Evolutionary conservation across 2,888 invertebrate genomes (phyloP).

Genomic region (Saturnia pavonia): DNA sequence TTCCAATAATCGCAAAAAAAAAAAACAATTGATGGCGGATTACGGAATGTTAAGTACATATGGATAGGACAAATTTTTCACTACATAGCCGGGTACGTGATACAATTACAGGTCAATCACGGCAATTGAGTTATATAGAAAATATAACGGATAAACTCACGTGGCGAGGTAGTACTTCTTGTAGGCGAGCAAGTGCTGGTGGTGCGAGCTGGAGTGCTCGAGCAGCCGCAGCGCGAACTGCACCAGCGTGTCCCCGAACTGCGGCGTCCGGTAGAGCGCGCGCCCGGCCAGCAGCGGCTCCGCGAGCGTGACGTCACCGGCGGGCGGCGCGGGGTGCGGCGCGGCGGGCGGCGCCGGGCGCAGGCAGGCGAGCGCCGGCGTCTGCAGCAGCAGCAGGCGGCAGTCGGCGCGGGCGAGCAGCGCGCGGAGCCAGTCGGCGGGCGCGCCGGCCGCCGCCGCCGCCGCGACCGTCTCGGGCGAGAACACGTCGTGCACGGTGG

Average conservation of each 20-base stretch:
- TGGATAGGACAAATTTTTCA: too few species aligned
- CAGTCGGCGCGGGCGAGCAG: conserved; percentile 32
- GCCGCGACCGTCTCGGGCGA: not conserved
- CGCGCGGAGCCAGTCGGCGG: conserved; percentile 45
- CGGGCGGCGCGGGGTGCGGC: not conserved
- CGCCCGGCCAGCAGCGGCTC: conserved; percentile 45
- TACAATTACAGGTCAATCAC: too few species aligned
- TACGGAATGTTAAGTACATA: too few species aligned
- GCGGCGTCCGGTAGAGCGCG: conserved; percentile 50
- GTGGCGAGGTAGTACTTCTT: conserved; percentile 58
- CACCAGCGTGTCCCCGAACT: conserved; percentile 56
- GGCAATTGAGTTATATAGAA: too few species aligned
- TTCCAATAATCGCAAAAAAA: too few species aligned
- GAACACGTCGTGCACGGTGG: conserved; percentile 61
- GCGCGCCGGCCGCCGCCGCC: conserved; percentile 37
- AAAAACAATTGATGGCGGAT: too few species aligned
- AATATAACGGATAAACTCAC: conserved; percentile 43
- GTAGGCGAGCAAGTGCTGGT: conserved; percentile 42
- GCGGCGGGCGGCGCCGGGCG: conserved; percentile 24
- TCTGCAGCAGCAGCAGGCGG: conserved; percentile 60
- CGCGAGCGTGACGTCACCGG: conserved; percentile 25
- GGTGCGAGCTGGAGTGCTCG: conserved; percentile 31
- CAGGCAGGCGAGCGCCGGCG: conserved; percentile 51
- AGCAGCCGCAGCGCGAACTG: conserved; percentile 53
- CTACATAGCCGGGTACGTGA: too few species aligned